phyloP scores from a whole-genome alignment of 1,140 invertebrate genomes.

The Apocrypta bakeri region DNA sequence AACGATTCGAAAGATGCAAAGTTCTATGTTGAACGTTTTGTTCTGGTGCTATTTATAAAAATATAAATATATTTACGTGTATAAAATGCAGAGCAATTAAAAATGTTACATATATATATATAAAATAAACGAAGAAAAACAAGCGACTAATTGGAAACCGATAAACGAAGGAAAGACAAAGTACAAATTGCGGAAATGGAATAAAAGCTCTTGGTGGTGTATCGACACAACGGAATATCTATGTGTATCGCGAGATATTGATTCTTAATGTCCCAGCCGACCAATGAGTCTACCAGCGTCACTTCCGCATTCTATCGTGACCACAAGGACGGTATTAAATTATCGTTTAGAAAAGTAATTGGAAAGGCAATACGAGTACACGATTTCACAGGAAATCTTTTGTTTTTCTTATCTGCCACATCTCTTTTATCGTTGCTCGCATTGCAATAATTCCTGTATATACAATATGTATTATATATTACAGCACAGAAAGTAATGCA shows the following conservation, averaged over 20 bases:
- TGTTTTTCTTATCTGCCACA: too few relatives aligned
- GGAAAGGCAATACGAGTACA: neutral
- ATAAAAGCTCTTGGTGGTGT: neutral
- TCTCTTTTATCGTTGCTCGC: too few relatives aligned
- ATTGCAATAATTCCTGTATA: too few relatives aligned
- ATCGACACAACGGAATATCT: neutral
- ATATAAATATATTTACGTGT: neutral
- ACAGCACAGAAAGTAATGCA: too few relatives aligned
- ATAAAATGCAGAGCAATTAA: neutral
- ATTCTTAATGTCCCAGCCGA: neutral
- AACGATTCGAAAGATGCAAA: neutral
- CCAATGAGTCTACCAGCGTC: neutral
- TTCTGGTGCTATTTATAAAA: too few relatives aligned
- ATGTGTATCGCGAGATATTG: neutral
- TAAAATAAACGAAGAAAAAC: neutral
- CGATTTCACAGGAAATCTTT: too few relatives aligned
- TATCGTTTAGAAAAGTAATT: neutral
- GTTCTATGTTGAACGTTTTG: neutral
- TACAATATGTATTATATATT: too few relatives aligned
- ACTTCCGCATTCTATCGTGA: neutral
- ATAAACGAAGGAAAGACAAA: neutral
- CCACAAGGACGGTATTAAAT: neutral
- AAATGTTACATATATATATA: neutral
- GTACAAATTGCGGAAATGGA: neutral
- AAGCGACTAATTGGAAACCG: neutral